Evolutionary conservation across 2,113 vertebrate genomes (phyloP).

Genomic region (Cichladusa arquata): DNA sequence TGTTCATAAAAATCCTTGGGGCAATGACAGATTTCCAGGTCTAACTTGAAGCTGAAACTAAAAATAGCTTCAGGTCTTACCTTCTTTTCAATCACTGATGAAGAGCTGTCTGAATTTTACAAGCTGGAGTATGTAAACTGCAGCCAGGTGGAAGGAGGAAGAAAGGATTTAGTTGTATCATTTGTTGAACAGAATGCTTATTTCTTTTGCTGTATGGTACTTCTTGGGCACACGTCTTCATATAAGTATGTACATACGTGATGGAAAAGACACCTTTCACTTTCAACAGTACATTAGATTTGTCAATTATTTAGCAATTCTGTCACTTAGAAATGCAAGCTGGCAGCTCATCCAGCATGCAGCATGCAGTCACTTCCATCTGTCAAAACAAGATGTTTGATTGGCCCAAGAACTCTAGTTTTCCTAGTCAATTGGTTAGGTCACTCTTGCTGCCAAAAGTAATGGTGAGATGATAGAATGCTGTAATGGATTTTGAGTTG

Average conservation of each 20-base stretch:
- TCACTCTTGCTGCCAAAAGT: neutral
- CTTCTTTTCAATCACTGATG: neutral
- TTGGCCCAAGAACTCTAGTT: neutral
- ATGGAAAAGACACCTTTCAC: neutral
- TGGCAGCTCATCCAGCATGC: neutral
- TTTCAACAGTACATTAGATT: neutral
- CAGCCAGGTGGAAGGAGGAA: neutral
- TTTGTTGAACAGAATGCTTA: neutral
- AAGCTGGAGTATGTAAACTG: neutral
- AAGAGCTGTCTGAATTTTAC: neutral
- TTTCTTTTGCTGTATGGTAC: neutral
- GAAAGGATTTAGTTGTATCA: neutral
- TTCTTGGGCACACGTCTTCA: neutral
- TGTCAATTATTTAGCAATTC: neutral
- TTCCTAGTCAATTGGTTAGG: neutral
- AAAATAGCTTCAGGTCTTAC: neutral
- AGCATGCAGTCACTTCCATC: neutral
- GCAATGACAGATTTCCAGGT: slow-evolving; percentile 11
- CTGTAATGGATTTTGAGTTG: neutral
- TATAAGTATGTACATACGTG: neutral
- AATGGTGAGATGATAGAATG: neutral
- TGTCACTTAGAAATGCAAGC: neutral
- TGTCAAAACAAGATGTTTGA: neutral
- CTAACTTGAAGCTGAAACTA: slow-evolving; percentile 14
- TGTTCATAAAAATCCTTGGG: neutral